Evolutionary conservation across 1,140 invertebrate species (phyloP), one percentile per base, ranked within the genome.

Genomic region (Thaumetopoea pityocampa): DNA sequence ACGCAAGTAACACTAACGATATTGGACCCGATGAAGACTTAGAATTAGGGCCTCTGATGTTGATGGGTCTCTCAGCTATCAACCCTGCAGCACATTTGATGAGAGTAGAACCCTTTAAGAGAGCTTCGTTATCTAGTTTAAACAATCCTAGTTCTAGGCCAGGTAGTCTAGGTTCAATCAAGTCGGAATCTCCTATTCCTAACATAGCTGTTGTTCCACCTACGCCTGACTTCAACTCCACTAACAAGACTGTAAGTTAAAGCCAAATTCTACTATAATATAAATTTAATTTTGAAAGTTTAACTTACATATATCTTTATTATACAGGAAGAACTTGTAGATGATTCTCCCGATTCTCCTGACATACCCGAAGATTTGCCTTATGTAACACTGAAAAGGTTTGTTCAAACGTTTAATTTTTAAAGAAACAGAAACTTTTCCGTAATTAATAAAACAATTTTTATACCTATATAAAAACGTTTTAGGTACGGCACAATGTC

Each of bases 181-280:
- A 82, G 46, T 74, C 70, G n/a, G 77, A 82, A 41, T 85, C 80
- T 29, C 78, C 79, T 30, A 76, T 89, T 26, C 91, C 91, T 9
- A 90, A 90, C 68, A 93, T 93, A 60, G 87, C 92, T 7, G 90
- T 94, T 14, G 86, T 92, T 10, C 92, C 92, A 28, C 91, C 92
- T 6, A 93, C 92, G 2, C 92, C 92, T 1, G 91, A 93, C 49
- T 87, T 84, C 43, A 85, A 79, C 58, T 59, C 66, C 37, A 66
- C 66, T 40, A 67, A 72, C 68, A 84, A 82, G 74, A 85, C 77
- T 82, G 78, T 82, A 62, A 79, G 76, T 69, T 54, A n/a, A n/a
- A n/a, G n/a, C n/a, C n/a, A n/a, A n/a, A n/a, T n/a, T n/a, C n/a
- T n/a, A n/a, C n/a, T n/a, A n/a, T n/a, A n/a, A n/a, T n/a, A n/a